Conservation (phyloP, 2,888 invertebrate species). For the Mimas tiliae region DNA sequence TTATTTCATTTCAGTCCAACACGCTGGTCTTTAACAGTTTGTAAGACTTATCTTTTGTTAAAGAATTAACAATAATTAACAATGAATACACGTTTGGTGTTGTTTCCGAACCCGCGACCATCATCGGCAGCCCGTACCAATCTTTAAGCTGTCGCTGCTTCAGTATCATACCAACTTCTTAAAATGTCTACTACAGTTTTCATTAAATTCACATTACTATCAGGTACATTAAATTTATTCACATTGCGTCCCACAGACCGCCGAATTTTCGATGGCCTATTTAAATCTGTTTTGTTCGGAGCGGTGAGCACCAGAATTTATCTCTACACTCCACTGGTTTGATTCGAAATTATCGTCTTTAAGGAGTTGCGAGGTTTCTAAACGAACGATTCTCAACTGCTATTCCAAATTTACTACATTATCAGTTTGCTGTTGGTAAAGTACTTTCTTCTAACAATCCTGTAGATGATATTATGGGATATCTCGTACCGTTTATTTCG, state of each 20-base stretch:
- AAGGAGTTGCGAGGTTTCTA: constrained; percentile 66
- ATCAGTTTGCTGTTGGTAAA: neutral
- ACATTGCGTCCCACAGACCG: neutral
- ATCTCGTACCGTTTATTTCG: neutral
- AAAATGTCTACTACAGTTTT: too few relatives aligned
- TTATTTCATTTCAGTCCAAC: too few relatives aligned
- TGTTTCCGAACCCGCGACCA: too few relatives aligned
- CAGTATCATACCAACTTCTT: too few relatives aligned
- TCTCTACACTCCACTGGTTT: constrained; percentile 66
- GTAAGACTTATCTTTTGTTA: too few relatives aligned
- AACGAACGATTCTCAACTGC: constrained; percentile 64
- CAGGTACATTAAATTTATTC: neutral
- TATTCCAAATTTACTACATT: constrained; percentile 64
- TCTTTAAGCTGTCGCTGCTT: too few relatives aligned
- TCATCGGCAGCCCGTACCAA: too few relatives aligned
- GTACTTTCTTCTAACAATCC: neutral
- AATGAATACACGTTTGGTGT: too few relatives aligned
- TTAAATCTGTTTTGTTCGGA: constrained; percentile 64
- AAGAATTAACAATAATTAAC: too few relatives aligned
- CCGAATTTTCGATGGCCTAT: constrained; percentile 49
- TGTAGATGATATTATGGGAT: neutral
- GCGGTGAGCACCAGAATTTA: constrained; percentile 59
- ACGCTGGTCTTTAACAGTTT: too few relatives aligned
- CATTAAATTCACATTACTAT: neutral
- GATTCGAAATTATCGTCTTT: constrained; percentile 73